Base-by-base conservation (phyloP, 1,140 invertebrate species). In the Hormaphis cornu region DNA sequence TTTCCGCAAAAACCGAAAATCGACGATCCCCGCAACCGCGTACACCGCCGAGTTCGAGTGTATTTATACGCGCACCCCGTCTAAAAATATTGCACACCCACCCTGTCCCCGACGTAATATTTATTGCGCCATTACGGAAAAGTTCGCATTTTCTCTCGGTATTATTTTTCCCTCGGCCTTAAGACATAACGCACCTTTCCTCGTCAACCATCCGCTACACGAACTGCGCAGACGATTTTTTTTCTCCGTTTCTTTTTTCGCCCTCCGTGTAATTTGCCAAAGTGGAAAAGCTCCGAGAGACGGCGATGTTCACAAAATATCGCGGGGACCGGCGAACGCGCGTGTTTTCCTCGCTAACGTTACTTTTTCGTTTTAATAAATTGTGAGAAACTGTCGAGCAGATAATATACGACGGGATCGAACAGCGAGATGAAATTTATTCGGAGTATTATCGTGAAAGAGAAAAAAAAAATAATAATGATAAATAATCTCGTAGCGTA, bases 101-200 rank as follows among this genome's bases (percentile, higher is more conserved):
- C 35, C 5, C n/a, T 18, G 33, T 40, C 28, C 18, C 12, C 16
- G 50, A n/a, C n/a, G n/a, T n/a, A 44, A 66, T 66, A 66, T 66
- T 66, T 66, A 66, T 66, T 66, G 44, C 61, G 18, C 61, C 44
- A 66, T 66, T 66, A 66, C 42, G 28, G 44, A 48, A 66, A 66
- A 44, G 48, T 66, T n/a, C n/a, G n/a, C 24, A 24, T 63, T 28
- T 63, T 66, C 61, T 48, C 18, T 22, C 44, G 14, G 42, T 66
- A n/a, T n/a, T 66, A 66, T 48, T 66, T 66, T 66, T 50, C 44
- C 61, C n/a, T n/a, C 44, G 61, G 44, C 61, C 12, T 33, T 22
- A 48, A 35, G 61, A 50, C 61, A 66, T 33, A 66, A 66, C 61
- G 61, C 44, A 50, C 44, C n/a, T n/a, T n/a, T n/a, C n/a, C n/a